Base-by-base conservation (phyloP, 2,797 vertebrate genomes). In the Emys orbicularis region DNA sequence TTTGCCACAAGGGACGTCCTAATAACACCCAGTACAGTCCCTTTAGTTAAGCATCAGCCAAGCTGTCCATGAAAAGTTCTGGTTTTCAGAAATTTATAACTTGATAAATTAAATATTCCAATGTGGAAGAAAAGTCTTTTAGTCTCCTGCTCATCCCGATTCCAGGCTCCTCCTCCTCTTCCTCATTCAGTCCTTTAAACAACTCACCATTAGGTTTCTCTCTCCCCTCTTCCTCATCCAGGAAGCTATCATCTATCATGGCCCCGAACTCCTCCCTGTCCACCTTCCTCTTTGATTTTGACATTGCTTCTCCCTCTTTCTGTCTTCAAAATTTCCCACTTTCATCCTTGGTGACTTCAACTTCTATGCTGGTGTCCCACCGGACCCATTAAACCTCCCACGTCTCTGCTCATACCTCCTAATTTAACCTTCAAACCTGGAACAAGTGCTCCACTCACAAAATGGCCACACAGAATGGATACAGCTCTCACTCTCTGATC, bases 51-150 rank as follows among this genome's bases (percentile, higher is more conserved):
- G 88, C 8, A 18, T 52, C 76, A 59, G 50, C 74, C 86, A 90
- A 56, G 37, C 25, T 23, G 41, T 3, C 50, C 25, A 6, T 0
- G 1, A 19, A 12, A 89, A 91, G 5, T 15, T 47, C 0, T 68
- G 25, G 52, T 77, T 77, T 77, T 77, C 44, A 77, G 15, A 80
- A 95, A 44, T 21, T 0, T 68, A 56, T 59, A 83, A 72, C 19
- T 3, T 49, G 44, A 41, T 12, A 81, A 50, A 53, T 29, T 25
- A 87, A 89, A 41, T 29, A 34, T 27, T 5, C 25, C 27, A 11
- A 59, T 50, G 23, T 34, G 0, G 2, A 6, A 27, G 12, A 18
- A 12, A 4, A 5, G 18, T 50, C 18, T 81, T 81, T 47, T 81
- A 23, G 54, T 57, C 59, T 13, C 29, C 16, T 61, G 12, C 47